Base-by-base conservation (phyloP, 2,888 invertebrate species). In the Chorisops tibialis region DNA sequence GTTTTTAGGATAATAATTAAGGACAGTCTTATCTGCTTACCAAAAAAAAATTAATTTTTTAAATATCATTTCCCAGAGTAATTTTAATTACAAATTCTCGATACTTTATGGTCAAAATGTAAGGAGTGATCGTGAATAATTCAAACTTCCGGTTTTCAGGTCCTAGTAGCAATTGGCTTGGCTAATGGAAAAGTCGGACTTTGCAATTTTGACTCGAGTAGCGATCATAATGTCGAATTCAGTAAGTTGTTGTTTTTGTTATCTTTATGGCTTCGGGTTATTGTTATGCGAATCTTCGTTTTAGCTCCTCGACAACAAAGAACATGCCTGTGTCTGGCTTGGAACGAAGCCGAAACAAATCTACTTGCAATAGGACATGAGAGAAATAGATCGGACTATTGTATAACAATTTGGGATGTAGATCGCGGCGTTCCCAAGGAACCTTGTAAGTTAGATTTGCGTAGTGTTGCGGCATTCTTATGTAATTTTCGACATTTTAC, bases 391-490 rank as follows among this genome's bases (percentile, higher is more conserved):
- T 88, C 90, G 38, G 96, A 96, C 76, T 87, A 89, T 74, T 93
- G 92, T 63, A 86, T 96, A 41, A 81, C 93, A 6, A 82, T 96
- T 49, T 97, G 96, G 95, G 96, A 97, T 76, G 87, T 73, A 39
- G 76, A 73, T 47, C 71, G 70, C 6, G 78, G 78, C 3, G 66
- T 74, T 16, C 74, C 78, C 11, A 77, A 76, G 60, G 78, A 78
- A 45, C 73, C 73, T 19, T 69, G 70, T 72, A 66, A 68, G 69
- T 67, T 12, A 5, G 38, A 50, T 21, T 38, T 48, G n/a, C 16
- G n/a, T 14, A 43, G 12, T 43, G 14, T 21, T 48, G 21, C 11
- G 11, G 14, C 6, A 37, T 14, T 12, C 12, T 50, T 4, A 4
- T 11, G 9, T 30, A 11, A 9, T n/a, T n/a, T n/a, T n/a, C n/a